Percentiles rank a stretch among this genome's conserved stretches.
These are phyloP conservation scores for Bellardia bayeri DNA, from an alignment of 2,888 invertebrate genomes.

Conservation along the genomic window DNA sequence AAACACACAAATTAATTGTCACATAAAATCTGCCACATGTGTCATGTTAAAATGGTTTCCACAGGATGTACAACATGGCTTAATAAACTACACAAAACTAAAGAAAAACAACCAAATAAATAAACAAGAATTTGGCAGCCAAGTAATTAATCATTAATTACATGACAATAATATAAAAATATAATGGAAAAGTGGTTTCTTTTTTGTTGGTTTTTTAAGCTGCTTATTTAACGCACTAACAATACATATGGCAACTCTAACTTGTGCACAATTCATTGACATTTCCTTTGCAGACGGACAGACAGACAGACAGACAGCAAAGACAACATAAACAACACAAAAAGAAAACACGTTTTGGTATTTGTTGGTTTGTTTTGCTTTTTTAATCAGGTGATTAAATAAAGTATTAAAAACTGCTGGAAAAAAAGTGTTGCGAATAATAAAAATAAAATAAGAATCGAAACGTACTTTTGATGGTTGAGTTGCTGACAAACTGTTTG, in stretches of 20 bases:
- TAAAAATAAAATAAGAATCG: conserved; percentile 30
- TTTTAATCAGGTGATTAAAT: conserved; percentile 65
- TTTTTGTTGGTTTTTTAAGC: conserved; percentile 8
- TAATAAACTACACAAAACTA: conserved; percentile 45
- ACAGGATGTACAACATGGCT: conserved; percentile 67
- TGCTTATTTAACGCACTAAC: neutral
- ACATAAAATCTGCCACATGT: conserved; percentile 65
- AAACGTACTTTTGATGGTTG: conserved; percentile 64
- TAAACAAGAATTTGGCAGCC: conserved; percentile 67
- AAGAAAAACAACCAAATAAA: conserved; percentile 25
- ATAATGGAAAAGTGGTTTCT: conserved; percentile 17
- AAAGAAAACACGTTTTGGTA: conserved; percentile 40
- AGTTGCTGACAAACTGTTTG: conserved; percentile 70
- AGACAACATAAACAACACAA: neutral
- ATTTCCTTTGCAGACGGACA: conserved; percentile 42
- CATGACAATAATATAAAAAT: conserved; percentile 49
- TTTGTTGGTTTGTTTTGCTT: conserved; percentile 1
- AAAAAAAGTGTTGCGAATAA: conserved; percentile 20
- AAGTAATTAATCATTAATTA: conserved; percentile 70
- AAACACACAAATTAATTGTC: conserved; percentile 62
- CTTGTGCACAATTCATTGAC: conserved; percentile 29
- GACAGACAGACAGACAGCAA: conserved; percentile 1
- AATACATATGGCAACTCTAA: conserved; percentile 40
- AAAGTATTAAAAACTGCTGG: conserved; percentile 10
- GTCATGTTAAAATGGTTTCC: conserved; percentile 70